Conservation (phyloP, 1,140 invertebrate genomes). For the Nasonia longicornis region DNA sequence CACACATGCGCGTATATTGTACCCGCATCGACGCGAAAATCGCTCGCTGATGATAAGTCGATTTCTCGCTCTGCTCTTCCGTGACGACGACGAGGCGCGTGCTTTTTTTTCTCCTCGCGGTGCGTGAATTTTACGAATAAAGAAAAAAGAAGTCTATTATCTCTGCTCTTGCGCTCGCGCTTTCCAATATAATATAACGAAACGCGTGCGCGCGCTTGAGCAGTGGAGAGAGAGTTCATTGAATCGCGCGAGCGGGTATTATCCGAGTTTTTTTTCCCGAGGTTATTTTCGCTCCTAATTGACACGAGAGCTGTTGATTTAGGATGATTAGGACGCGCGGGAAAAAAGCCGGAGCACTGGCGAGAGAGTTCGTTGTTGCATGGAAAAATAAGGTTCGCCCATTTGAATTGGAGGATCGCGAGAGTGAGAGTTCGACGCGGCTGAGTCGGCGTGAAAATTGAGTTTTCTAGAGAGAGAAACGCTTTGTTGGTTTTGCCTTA, state of each 20-base stretch:
- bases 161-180: background rate
- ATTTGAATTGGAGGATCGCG: background rate
- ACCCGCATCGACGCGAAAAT: conserved; percentile 1
- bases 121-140: background rate
- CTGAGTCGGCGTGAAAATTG: background rate
- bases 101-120: background rate
- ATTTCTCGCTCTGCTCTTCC: conserved; percentile 31
- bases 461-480: background rate
- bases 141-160: background rate
- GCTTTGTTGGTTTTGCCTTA: background rate
- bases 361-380: background rate
- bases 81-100: background rate
- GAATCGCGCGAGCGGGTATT: background rate
- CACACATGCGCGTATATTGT: background rate
- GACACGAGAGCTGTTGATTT: background rate
- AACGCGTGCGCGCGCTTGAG: background rate
- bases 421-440: background rate
- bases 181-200: background rate
- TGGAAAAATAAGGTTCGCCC: background rate
- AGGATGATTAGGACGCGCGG: conserved; percentile 3
- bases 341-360: background rate
- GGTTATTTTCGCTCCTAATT: background rate
- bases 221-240: conserved; percentile 17
- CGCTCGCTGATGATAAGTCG: background rate
- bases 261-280: background rate